Percentiles rank a stretch among this genome's conserved stretches.
Evolutionary conservation across 2,113 vertebrate species (phyloP).

Genomic region (Oxyruncus cristatus): DNA sequence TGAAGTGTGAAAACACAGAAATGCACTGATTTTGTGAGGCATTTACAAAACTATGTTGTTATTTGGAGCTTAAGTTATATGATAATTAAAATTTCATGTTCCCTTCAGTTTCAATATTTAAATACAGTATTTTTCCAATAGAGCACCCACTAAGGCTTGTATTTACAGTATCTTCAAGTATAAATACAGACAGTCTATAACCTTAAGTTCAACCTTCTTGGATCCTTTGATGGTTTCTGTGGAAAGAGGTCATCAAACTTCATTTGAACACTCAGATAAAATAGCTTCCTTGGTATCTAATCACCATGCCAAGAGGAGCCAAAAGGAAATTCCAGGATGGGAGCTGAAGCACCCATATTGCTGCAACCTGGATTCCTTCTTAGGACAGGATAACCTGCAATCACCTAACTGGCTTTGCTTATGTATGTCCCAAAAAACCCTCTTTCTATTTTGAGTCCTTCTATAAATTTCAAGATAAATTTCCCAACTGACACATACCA

Average conservation of each 20-base stretch:
- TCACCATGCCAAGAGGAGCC: not conserved
- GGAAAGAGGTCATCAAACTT: not conserved
- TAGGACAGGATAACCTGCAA: not conserved
- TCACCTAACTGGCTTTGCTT: not conserved
- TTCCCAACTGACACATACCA: rapidly evolving
- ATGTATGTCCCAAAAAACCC: not conserved
- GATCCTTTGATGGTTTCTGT: not conserved
- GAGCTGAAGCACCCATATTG: not conserved
- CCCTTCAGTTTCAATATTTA: not conserved
- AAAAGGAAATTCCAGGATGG: not conserved
- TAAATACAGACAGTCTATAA: not conserved
- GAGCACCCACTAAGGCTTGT: not conserved
- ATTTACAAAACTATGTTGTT: not conserved
- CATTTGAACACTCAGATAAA: not conserved
- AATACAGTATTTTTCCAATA: not conserved
- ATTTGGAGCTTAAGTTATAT: not conserved
- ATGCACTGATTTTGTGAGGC: not conserved
- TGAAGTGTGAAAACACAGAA: not conserved
- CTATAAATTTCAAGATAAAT: not conserved
- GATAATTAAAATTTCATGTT: not conserved
- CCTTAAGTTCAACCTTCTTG: not conserved
- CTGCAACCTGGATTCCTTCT: not conserved
- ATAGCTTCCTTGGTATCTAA: not conserved
- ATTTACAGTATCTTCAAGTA: not conserved
- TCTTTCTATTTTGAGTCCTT: not conserved